Conservation (phyloP, 2,797 vertebrate genomes). For the Ataeniobius toweri region DNA sequence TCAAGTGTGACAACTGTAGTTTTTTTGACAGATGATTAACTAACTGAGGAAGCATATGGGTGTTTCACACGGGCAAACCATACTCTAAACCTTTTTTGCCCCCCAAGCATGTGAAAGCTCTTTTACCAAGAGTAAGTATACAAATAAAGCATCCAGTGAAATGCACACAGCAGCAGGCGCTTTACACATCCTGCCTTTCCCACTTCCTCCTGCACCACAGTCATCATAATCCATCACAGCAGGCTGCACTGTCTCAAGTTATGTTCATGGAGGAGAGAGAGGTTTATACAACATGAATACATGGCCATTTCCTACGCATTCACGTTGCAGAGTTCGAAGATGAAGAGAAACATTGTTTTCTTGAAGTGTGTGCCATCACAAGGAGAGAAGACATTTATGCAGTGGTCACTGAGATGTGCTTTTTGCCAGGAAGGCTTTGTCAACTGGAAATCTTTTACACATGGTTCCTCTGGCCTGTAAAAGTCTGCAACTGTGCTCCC, state of each 20-base stretch:
- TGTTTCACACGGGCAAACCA: conserved; percentile 46
- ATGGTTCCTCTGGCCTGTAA: conserved; percentile 28
- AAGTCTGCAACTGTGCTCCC: conserved; percentile 24
- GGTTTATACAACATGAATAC: conserved; percentile 28
- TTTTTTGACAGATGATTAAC: conserved; percentile 30
- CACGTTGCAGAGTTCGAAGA: conserved; percentile 45
- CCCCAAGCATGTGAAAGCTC: conserved; percentile 38
- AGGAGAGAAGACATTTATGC: background rate
- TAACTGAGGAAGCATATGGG: conserved; percentile 9
- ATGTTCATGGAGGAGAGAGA: conserved; percentile 17
- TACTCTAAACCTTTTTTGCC: background rate
- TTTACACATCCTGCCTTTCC: conserved; percentile 17
- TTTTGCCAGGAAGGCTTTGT: conserved; percentile 30
- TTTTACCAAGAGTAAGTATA: conserved; percentile 45
- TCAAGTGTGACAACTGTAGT: conserved; percentile 13
- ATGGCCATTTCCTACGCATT: conserved; percentile 48
- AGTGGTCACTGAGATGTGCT: conserved; percentile 9
- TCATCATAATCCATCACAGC: conserved; percentile 19
- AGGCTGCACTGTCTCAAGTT: conserved; percentile 4
- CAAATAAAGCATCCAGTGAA: conserved; percentile 70
- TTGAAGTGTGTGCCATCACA: conserved; percentile 32
- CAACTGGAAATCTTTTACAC: conserved; percentile 13
- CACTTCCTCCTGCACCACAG: conserved; percentile 14
- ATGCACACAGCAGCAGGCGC: conserved; percentile 47
- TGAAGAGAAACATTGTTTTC: conserved; percentile 21